Evolutionary conservation across 2,888 invertebrate species (phyloP), one percentile per base, ranked within the genome.

Genomic region (Ommatoiulus sabulosus): DNA sequence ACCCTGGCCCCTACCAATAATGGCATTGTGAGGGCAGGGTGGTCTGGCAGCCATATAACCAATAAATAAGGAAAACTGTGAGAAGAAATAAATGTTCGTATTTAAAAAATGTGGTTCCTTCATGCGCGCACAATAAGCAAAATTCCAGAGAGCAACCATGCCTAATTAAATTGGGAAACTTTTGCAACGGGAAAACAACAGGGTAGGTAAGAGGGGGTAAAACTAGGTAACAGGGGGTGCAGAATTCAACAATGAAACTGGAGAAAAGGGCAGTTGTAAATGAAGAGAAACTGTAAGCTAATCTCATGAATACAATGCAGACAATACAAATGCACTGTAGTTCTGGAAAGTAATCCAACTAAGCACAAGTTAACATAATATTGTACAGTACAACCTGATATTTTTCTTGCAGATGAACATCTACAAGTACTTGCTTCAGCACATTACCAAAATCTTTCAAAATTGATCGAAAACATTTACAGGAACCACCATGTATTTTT

Each of bases 31-130:
- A 72, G 72, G 72, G 72, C 72, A 72, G 72, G 72, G 72, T 72
- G 72, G 72, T 72, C 72, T 72, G 24, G 72, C 63, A 63, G 20
- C 20, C 72, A 72, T 57, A 72, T 24, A 24, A 72, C 20, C 72
- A 72, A 72, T 72, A 72, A 72, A 72, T 72, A 72, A 72, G 72
- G 72, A 72, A 72, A 72, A 72, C 72, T 72, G 72, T 72, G 72
- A 72, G 72, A 72, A 72, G 72, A 72, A 72, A 72, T 72, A 72
- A 72, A 72, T 72, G 72, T 72, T 10, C 72, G 72, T 72, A 72
- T 72, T 72, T 72, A 72, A 72, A 72, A 35, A 72, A 24, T 72
- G 72, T 24, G 24, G 72, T 72, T 72, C 72, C 72, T 72, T 24
- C 72, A 72, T 24, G 72, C 72, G 72, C 24, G 24, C 72, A 72